Evolutionary conservation across 2,888 invertebrate genomes (phyloP), one percentile per base, ranked within the genome.

Genomic region (Drosophila neotestacea): DNA sequence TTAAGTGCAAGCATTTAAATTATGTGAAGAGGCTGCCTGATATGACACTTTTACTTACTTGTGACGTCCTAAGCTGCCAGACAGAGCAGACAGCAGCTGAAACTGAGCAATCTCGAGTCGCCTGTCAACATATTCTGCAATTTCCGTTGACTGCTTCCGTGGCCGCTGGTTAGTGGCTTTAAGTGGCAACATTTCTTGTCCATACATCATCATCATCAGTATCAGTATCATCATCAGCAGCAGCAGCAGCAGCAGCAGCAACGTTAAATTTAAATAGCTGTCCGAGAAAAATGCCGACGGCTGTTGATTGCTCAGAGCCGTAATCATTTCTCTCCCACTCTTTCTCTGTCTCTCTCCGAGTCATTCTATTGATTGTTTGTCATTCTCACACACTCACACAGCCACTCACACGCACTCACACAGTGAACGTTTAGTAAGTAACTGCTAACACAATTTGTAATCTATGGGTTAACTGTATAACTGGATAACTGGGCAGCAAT

Each of bases 131-230:
- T 75, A 82, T 88, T 85, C 62, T 90, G 77, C 85, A 89, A 90
- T 90, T 90, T 90, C 89, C 91, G 85, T 75, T 77, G 47, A 51
- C 62, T 68, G 79, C 77, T 82, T 80, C 79, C 85, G 79, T 66
- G 64, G 59, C 73, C 68, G 68, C 42, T 77, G 69, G 73, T 62
- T 59, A 60, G 38, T 70, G 76, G 67, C 51, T 59, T 77, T 71
- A 79, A 76, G 76, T 79, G 79, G 64, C 80, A 67, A 75, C 62
- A 75, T 72, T 73, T 52, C 76, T 47, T 44, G 77, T 70, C 83
- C 77, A 60, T 77, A 63, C 70, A 62, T 61, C 66, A 61, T 50
- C 58, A 50, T 38, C 36, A 10, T 34, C 47, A 34, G 60, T 54
- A 41, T 34, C 64, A 66, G 44, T 62, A 52, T 71, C 70, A 82